phyloP scores from a whole-genome alignment of 2,797 vertebrate species.

The Margarornis squamiger region DNA sequence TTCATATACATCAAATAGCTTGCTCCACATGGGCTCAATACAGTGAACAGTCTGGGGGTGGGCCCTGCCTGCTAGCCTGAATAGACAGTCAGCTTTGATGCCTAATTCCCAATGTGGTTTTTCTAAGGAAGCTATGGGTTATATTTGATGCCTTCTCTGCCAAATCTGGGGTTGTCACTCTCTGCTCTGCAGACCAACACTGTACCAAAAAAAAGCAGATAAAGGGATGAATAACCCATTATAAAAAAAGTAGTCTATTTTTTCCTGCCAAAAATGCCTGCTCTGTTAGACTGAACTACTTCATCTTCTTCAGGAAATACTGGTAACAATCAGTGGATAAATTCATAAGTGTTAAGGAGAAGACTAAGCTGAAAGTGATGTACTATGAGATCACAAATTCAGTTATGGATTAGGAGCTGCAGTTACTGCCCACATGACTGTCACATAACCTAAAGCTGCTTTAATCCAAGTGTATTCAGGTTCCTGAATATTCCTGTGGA shows the following conservation, averaged over 20 bases:
- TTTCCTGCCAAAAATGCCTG: neutral
- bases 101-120: neutral
- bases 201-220: neutral
- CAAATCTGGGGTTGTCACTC: neutral
- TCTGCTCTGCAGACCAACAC: neutral
- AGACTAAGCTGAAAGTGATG: neutral
- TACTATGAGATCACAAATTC: neutral
- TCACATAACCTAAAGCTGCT: neutral
- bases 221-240: neutral
- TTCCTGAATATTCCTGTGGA: neutral
- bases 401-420: neutral
- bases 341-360: neutral
- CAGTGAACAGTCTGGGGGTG: neutral
- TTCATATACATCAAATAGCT: neutral
- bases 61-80: neutral
- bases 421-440: fast-evolving
- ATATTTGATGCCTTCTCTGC: neutral
- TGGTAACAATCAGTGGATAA: neutral
- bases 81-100: neutral
- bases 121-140: neutral
- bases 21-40: neutral
- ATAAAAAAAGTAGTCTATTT: neutral
- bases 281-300: neutral
- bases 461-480: neutral
- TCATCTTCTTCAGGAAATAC: neutral